phyloP scores from a whole-genome alignment of 2,888 invertebrate species.

The Drymonia ruficornis region DNA sequence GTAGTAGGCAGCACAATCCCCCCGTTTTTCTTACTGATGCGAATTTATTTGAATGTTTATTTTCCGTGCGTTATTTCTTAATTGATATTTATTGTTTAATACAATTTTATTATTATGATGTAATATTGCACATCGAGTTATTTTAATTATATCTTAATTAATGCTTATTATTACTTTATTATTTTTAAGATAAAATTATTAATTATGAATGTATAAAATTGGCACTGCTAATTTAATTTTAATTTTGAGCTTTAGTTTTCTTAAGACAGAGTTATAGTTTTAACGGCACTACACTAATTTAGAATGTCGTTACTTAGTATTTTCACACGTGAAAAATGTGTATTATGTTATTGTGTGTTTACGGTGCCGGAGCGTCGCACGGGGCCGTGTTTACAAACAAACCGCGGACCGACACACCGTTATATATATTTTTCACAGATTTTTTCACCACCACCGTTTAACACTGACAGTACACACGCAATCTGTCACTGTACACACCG shows the following conservation, averaged over 20 bases:
- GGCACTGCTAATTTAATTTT: conserved; percentile 45
- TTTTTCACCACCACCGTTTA: conserved; percentile 36
- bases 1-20: conserved; percentile 58
- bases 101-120: conserved; percentile 19
- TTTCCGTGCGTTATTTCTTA: conserved; percentile 46
- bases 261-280: conserved; percentile 22
- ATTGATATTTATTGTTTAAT: conserved; percentile 31
- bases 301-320: conserved; percentile 36
- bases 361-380: conserved; percentile 60
- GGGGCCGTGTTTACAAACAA: conserved; percentile 81
- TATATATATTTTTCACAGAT: conserved; percentile 45
- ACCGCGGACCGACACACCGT: conserved; percentile 53
- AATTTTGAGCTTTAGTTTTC: conserved; percentile 49
- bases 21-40: conserved; percentile 66
- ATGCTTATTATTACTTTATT: conserved; percentile 27
- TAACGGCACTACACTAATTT: conserved; percentile 36
- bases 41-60: conserved; percentile 61
- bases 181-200: conserved; percentile 19
- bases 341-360: conserved; percentile 54
- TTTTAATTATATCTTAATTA: conserved; percentile 19
- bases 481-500: conserved; percentile 41
- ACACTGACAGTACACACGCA: conserved; percentile 35
- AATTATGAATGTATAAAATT: conserved; percentile 39
- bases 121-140: conserved; percentile 25
- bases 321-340: conserved; percentile 44